phyloP scores from a whole-genome alignment of 92 coral and sea anemone species.

The Porites lobata region DNA sequence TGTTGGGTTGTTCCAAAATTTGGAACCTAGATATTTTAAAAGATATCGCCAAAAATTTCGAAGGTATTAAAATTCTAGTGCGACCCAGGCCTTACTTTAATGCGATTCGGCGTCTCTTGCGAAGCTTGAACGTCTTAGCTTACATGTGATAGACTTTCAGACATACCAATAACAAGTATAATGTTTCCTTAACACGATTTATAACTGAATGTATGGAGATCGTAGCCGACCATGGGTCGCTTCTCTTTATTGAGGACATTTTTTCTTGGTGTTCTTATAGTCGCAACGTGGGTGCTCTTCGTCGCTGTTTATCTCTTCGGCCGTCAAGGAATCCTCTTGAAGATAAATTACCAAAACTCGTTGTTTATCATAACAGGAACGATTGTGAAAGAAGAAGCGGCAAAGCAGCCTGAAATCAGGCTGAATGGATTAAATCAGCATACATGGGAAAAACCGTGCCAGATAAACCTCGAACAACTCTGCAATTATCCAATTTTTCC shows the following conservation, averaged over 20 bases:
- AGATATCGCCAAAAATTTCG: too few species aligned
- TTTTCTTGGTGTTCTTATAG: neutral
- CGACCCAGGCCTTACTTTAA: too few species aligned
- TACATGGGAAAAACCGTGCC: constrained; percentile 48
- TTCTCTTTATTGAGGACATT: neutral
- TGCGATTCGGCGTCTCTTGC: too few species aligned
- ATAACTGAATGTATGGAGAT: neutral
- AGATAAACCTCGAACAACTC: constrained; percentile 37
- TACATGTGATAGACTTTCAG: too few species aligned
- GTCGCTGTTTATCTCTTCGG: constrained; percentile 1
- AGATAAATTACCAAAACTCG: neutral
- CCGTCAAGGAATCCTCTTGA: neutral
- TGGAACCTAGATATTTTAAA: too few species aligned
- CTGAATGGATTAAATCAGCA: constrained; percentile 51
- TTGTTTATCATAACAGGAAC: neutral
- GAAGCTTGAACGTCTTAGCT: too few species aligned
- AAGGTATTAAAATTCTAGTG: too few species aligned
- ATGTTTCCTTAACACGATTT: neutral
- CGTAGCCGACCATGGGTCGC: constrained; percentile 8
- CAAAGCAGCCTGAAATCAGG: neutral
- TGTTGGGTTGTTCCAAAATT: too few species aligned
- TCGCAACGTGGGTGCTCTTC: constrained; percentile 17
- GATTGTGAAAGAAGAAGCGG: neutral
- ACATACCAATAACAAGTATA: too few species aligned
- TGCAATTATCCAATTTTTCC: constrained; percentile 67